Evolutionary conservation across 1,140 invertebrate genomes (phyloP).

Genomic region (Penaeus japonicus): DNA sequence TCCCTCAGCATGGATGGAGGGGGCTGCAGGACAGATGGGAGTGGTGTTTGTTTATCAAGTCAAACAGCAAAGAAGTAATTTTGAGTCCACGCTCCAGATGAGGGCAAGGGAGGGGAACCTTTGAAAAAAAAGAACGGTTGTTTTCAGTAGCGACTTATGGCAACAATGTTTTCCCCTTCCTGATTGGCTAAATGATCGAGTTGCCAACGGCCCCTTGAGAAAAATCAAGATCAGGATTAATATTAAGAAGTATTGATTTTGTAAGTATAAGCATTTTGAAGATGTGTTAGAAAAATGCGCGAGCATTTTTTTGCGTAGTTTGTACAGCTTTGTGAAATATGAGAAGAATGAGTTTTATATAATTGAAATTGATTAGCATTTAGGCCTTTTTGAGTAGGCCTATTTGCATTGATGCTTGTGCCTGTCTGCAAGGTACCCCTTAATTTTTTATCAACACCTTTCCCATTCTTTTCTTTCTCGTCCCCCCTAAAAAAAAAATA

Average conservation of each 20-base stretch:
- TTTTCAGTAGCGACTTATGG: slow-evolving; percentile 49
- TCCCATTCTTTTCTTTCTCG: too few relatives aligned
- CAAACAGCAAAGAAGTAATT: slow-evolving; percentile 57
- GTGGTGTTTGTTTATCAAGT: slow-evolving; percentile 53
- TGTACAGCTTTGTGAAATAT: too few relatives aligned
- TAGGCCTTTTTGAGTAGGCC: too few relatives aligned
- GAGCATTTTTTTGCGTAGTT: too few relatives aligned
- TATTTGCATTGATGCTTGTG: too few relatives aligned
- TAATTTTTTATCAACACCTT: too few relatives aligned
- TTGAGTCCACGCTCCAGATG: slow-evolving; percentile 53
- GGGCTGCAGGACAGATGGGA: slow-evolving; percentile 34
- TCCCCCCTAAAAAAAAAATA: not conserved
- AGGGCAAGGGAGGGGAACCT: slow-evolving; percentile 24
- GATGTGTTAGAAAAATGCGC: too few relatives aligned
- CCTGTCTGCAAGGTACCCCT: too few relatives aligned
- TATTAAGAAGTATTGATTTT: slow-evolving; percentile 28
- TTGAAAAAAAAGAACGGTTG: not conserved
- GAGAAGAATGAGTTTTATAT: too few relatives aligned
- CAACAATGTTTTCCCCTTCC: slow-evolving; percentile 46
- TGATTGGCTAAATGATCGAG: slow-evolving; percentile 53
- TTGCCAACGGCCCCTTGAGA: slow-evolving; percentile 37
- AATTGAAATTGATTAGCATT: too few relatives aligned
- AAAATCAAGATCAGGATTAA: slow-evolving; percentile 49
- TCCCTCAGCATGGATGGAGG: not conserved
- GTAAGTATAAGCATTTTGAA: not conserved